Conservation (phyloP, 2,888 invertebrate genomes). For the Eupithecia exiguata region DNA sequence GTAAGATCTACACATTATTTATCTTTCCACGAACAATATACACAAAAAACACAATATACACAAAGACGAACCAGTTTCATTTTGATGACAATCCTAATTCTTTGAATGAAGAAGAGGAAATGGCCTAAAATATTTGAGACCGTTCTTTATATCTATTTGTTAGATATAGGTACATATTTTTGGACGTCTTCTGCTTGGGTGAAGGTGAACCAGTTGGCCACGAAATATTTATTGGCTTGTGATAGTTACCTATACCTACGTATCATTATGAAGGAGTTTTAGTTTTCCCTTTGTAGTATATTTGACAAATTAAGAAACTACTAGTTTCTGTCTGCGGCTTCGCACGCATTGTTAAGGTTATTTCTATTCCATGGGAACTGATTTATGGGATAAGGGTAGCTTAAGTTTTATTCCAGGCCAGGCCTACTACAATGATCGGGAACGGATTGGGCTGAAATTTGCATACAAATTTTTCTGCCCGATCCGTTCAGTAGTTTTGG, state of each 20-base stretch:
- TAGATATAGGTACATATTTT: constrained; percentile 37
- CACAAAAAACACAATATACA: constrained; percentile 25
- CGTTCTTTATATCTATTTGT: constrained; percentile 54
- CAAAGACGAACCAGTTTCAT: constrained; percentile 63
- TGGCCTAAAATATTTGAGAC: constrained; percentile 49
- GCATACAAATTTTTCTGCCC: no score
- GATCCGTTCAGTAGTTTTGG: no score
- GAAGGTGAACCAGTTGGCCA: constrained; percentile 62
- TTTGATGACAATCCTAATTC: constrained; percentile 47
- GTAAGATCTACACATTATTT: not conserved
- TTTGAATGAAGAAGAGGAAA: constrained; percentile 48
- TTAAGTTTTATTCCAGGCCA: no score
- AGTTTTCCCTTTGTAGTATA: constrained; percentile 11
- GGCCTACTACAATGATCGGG: no score
- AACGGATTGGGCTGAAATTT: no score
- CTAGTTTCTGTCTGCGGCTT: not conserved
- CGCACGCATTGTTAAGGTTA: no score
- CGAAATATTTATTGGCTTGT: constrained; percentile 42
- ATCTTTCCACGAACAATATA: constrained; percentile 41
- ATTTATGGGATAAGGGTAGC: no score
- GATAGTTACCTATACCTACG: constrained; percentile 14
- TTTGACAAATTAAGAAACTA: constrained; percentile 1
- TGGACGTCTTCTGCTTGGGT: constrained; percentile 43
- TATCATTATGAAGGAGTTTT: constrained; percentile 12
- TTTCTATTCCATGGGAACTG: no score